Evolutionary conservation across 2,797 vertebrate species (phyloP), one percentile per base, ranked within the genome.

Genomic region (Protosalanx chinensis): DNA sequence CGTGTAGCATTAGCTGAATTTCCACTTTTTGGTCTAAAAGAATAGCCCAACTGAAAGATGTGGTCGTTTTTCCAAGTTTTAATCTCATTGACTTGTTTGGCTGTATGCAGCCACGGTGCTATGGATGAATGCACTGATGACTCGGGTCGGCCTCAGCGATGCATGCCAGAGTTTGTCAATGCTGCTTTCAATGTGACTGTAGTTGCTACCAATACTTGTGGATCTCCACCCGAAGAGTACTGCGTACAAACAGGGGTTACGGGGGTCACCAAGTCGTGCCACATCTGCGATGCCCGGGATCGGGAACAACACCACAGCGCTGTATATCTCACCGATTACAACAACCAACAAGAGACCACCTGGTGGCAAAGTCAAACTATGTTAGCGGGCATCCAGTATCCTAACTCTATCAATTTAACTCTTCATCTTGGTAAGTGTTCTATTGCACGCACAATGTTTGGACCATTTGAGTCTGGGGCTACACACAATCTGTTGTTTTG

Each of bases 321-420:
- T 68, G 92, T 84, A 72, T 96, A 94, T 91, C 94, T 99, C 88
- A 98, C 96, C 83, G 97, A 98, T 91, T 99, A 98, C 94, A 98
- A 98, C 95, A 98, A 94, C 87, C 96, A 95, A 82, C 95, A 95
- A 87, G 96, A 96, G 82, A 94, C 94, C 88, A 99, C 97, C 92
- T 98, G 97, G 97, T 98, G 97, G 97, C 97, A 99, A 86, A 98
- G 97, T 89, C 96, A 96, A 90, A 98, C 95, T 85, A 99, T 99
- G 97, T 90, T 99, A 89, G 94, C 96, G 1, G 97, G 97, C 61
- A 91, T 98, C 89, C 97, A 99, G 93, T 96, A 97, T 91, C 97
- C 97, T 64, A 87, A 79, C 89, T 81, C 95, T 84, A 96, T 98
- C 92, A 98, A 98, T 92, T 93, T 97, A 84, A 98, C 97, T 61